Evolutionary conservation across 2,113 vertebrate species (phyloP), one percentile per base, ranked within the genome.

Genomic region (Stercorarius parasiticus): DNA sequence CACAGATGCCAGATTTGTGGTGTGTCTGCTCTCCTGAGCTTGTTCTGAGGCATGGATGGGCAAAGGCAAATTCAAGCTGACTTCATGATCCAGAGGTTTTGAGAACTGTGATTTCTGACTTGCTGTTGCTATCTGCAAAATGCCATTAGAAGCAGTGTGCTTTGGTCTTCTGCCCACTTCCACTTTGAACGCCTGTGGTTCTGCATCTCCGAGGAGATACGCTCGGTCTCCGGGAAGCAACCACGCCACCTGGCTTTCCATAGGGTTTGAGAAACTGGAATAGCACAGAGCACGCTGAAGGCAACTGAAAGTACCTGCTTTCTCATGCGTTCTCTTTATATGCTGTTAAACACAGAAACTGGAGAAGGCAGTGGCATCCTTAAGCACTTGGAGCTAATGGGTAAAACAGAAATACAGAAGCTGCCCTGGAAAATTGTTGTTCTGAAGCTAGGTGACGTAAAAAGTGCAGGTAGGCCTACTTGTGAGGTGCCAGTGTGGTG

Each of bases 161-260:
- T 77, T 50, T 79, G 49, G 66, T 85, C 70, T 85, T 79, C 43
- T 85, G 52, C 66, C 47, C 26, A 7, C 52, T 84, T 82, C 65
- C 81, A 50, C 56, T 94, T 64, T 0, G 10, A n/a, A 14, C 11
- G 43, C 36, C 73, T 80, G 87, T 76, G 61, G 78, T 72, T 71
- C 69, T 1, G 1, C 21, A 36, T 64, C 55, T 64, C 55, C 0
- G 1, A 15, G 9, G 49, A 67, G 53, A 42, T 65, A 29, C 0
- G 2, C 42, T 84, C 10, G 21, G 0, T 58, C n/a, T 62, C 81
- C 0, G 6, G 67, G 58, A 85, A 79, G 66, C 40, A 7, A 11
- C 43, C 13, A 15, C 5, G 4, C 16, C 30, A 14, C 53, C 36
- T 56, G 47, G 26, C 34, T 91, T 91, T 82, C 70, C 38, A 2